Evolutionary conservation across 2,888 invertebrate species (phyloP), one percentile per base, ranked within the genome.

Genomic region (Agrotis puta): DNA sequence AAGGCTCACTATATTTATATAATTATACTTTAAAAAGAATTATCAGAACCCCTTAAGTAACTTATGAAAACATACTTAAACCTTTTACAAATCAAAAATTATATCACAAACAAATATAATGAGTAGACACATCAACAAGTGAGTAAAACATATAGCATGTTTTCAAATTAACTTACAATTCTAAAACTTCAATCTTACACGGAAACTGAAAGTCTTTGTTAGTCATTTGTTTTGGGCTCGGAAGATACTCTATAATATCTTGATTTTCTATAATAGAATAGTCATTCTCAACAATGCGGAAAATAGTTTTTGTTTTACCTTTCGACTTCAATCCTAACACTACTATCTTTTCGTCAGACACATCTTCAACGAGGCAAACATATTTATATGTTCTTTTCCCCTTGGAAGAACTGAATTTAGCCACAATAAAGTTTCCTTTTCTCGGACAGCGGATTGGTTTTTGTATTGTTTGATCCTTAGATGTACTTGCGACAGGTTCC

Each of bases 221-320:
- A 11, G 0, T 50, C 6, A 50, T 50, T 1, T 11, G 50, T 50
- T 50, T 11, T 50, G 50, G 50, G 11, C 11, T 11, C 6, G 50
- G 50, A 50, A 50, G 50, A 50, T 50, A 50, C 11, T 50, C 9
- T 50, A 50, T 11, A 50, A 50, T 20, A 50, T 20, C 50, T n/a
- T n/a, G n/a, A 20, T 50, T 50, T 50, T 50, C 50, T 50, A 50
- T 50, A 11, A 50, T 50, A 50, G 50, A 50, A 50, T 50, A 50
- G 11, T 50, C 50, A 20, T 50, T 50, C 9, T 50, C 11, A 50
- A 50, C 9, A 11, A 50, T 50, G 6, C 50, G 50, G 11, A 50
- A 50, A 11, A 50, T 2, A 50, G 1, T 50, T 11, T 50, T 50
- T 11, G 6, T 6, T 50, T 50, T 50, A 1, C 50, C 50, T 50